phyloP scores from a whole-genome alignment of 2,113 vertebrate genomes.

The Chrysemys picta region DNA sequence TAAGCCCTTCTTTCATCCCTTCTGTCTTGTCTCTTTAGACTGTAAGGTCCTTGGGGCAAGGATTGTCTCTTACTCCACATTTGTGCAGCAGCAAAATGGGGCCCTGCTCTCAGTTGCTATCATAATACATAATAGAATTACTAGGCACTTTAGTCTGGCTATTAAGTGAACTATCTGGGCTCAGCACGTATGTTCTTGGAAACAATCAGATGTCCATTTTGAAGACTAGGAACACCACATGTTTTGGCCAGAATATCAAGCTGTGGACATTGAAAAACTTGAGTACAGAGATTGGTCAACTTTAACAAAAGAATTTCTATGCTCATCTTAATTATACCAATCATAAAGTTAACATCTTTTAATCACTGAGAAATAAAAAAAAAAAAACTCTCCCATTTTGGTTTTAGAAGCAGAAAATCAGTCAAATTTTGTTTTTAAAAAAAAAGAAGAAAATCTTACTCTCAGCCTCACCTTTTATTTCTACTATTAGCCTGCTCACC shows the following conservation, averaged over 20 bases:
- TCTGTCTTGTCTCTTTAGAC: background rate
- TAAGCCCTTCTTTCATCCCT: background rate
- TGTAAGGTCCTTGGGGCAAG: background rate
- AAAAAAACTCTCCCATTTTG: background rate
- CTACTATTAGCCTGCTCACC: constrained; percentile 5
- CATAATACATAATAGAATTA: background rate
- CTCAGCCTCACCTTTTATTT: background rate
- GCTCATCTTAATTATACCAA: background rate
- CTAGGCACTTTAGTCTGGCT: background rate
- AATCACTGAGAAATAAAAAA: constrained; percentile 47
- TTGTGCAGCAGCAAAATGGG: background rate
- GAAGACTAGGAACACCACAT: background rate
- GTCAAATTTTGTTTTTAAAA: background rate
- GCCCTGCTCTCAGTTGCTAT: background rate
- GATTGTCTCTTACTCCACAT: background rate
- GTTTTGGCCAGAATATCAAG: constrained; percentile 25
- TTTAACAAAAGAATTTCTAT: background rate
- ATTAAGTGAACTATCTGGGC: background rate
- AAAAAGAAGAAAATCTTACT: background rate
- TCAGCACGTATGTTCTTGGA: background rate
- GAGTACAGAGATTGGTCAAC: background rate
- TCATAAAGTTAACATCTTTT: background rate
- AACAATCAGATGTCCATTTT: background rate
- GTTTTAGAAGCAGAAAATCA: background rate
- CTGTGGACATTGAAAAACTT: fast-evolving